Conservation (phyloP, 1,140 invertebrate species). For the Brachionus manjavacas region DNA sequence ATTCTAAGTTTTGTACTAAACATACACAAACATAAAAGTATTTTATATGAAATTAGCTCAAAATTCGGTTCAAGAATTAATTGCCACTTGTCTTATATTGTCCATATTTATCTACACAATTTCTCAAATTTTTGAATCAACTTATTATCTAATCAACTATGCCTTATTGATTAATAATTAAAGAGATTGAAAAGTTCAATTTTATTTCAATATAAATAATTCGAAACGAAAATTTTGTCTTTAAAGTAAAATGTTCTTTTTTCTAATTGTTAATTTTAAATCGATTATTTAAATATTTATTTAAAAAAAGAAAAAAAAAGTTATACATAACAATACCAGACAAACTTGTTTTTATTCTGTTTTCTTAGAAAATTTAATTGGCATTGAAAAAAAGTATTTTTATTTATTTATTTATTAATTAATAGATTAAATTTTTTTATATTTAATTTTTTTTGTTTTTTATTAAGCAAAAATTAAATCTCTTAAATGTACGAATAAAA, state of each 20-base stretch:
- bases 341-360: not conserved
- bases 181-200: not conserved
- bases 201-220: not conserved
- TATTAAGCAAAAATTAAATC: too few species aligned
- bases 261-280: not conserved
- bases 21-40: too few species aligned
- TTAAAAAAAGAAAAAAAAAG: not conserved
- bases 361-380: not conserved
- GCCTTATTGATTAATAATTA: not conserved
- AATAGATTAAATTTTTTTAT: too few species aligned
- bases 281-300: not conserved
- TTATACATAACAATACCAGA: not conserved
- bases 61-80: too few species aligned
- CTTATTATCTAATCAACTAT: not conserved
- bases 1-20: too few species aligned
- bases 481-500: too few species aligned
- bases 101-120: too few species aligned
- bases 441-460: too few species aligned
- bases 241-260: not conserved
- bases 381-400: not conserved
- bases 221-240: not conserved
- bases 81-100: too few species aligned
- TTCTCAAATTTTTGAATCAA: too few species aligned
- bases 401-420: too few species aligned
- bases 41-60: too few species aligned